Evolutionary conservation across 2,113 vertebrate genomes (phyloP).

Genomic region (Otolemur garnettii): DNA sequence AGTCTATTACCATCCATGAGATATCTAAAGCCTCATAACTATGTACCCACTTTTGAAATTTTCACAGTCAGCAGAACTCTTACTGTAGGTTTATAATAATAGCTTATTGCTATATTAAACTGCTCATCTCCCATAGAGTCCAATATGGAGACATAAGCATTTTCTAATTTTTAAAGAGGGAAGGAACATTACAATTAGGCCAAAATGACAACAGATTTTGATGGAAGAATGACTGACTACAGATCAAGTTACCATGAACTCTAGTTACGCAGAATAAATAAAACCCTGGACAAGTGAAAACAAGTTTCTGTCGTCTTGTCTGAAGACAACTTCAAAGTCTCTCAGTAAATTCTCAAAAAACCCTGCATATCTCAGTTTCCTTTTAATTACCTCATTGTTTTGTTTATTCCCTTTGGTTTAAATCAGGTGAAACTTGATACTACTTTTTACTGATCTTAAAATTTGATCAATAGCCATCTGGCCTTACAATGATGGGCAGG

Average conservation of each 20-base stretch:
- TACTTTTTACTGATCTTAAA: conserved; percentile 36
- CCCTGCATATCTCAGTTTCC: neutral
- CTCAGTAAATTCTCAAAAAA: conserved; percentile 5
- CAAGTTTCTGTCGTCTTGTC: neutral
- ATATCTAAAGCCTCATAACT: neutral
- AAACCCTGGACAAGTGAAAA: conserved; percentile 35
- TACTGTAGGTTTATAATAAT: neutral
- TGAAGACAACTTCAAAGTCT: neutral
- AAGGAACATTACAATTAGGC: neutral
- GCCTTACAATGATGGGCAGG: neutral
- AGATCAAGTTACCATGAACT: conserved; percentile 3
- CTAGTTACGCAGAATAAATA: neutral
- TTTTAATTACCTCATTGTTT: conserved; percentile 6
- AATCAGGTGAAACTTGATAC: conserved; percentile 39
- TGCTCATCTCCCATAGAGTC: neutral
- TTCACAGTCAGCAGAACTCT: neutral
- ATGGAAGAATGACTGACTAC: neutral
- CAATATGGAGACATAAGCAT: neutral
- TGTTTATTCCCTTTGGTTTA: conserved; percentile 31
- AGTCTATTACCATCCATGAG: neutral
- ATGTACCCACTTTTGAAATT: neutral
- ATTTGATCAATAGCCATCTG: neutral
- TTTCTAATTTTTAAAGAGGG: neutral
- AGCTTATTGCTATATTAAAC: neutral
- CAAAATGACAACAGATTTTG: neutral